phyloP scores from a whole-genome alignment of 1,140 invertebrate species.

The Drosophila varians region DNA sequence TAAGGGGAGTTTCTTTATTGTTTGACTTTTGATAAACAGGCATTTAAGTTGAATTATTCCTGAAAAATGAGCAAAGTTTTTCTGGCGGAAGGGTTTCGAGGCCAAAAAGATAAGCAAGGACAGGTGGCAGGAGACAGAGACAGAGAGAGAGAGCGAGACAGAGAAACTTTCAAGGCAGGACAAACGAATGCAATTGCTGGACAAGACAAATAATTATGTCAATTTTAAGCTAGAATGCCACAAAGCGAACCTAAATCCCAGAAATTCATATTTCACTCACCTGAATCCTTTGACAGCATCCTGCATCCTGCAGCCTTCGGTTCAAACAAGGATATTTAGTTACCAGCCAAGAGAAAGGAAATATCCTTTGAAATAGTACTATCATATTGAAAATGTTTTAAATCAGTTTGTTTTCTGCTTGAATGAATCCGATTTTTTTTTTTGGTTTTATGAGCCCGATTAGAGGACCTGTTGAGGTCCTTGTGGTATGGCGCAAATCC shows the following conservation, averaged over 20 bases:
- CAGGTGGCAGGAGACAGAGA: neutral
- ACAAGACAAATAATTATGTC: conserved; percentile 28
- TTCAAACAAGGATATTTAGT: neutral
- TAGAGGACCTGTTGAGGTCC: neutral
- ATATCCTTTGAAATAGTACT: no score
- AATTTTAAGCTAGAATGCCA: conserved; percentile 10
- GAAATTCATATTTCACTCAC: no score
- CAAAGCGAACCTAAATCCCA: neutral
- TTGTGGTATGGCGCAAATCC: neutral
- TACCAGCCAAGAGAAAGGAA: neutral
- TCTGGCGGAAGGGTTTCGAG: neutral
- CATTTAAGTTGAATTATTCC: conserved; percentile 65
- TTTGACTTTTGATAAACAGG: conserved; percentile 63
- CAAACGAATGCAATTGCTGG: conserved; percentile 1
- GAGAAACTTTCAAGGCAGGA: no score
- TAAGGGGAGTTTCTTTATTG: conserved; percentile 27
- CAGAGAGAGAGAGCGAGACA: no score
- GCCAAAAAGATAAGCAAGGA: neutral
- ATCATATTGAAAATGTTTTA: no score
- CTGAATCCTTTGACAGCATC: neutral
- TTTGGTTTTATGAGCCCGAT: neutral
- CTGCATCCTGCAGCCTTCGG: neutral
- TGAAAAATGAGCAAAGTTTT: conserved; percentile 38
- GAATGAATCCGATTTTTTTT: neutral
- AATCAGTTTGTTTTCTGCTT: neutral